phyloP scores from a whole-genome alignment of 2,888 invertebrate genomes.

The Rhorus exstirpatorius region DNA sequence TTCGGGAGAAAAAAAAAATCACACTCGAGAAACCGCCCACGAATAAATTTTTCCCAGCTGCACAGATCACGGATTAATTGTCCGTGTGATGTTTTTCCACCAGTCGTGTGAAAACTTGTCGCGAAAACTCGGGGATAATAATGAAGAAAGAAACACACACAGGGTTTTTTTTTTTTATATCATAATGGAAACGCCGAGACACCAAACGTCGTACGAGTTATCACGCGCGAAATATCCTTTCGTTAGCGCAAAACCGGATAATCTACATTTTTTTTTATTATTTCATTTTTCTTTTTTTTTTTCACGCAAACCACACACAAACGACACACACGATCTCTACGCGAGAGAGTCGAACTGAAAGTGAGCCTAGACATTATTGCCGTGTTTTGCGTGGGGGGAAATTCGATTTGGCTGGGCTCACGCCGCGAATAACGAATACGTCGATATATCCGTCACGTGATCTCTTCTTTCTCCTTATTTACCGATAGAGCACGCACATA shows the following conservation, averaged over 20 bases:
- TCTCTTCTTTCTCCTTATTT: not conserved
- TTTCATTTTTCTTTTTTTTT: slow-evolving; percentile 22
- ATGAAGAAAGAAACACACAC: not conserved
- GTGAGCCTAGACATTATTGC: slow-evolving; percentile 81
- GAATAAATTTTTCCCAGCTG: slow-evolving; percentile 37
- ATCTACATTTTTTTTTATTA: slow-evolving; percentile 53
- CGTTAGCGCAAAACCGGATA: slow-evolving; percentile 60
- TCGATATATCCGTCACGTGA: slow-evolving; percentile 81
- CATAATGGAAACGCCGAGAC: slow-evolving; percentile 16
- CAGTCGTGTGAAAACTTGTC: slow-evolving; percentile 1
- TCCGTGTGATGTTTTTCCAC: slow-evolving; percentile 6
- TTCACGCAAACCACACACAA: slow-evolving; percentile 21
- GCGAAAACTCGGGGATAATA: not conserved
- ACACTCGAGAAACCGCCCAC: slow-evolving; percentile 64
- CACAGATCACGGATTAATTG: slow-evolving; percentile 26
- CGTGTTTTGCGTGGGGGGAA: slow-evolving; percentile 29
- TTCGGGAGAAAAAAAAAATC: slow-evolving; percentile 53
- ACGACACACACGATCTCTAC: too few species aligned
- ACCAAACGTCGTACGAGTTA: slow-evolving; percentile 14
- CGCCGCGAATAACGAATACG: slow-evolving; percentile 78
- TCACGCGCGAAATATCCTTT: slow-evolving; percentile 42
- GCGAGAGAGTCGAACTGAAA: slow-evolving; percentile 37
- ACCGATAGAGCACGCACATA: not conserved
- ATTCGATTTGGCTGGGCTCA: slow-evolving; percentile 66
- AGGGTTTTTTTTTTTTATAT: not conserved